Conservation (phyloP, 2,888 invertebrate genomes). For the Meteorus cinctellus region DNA sequence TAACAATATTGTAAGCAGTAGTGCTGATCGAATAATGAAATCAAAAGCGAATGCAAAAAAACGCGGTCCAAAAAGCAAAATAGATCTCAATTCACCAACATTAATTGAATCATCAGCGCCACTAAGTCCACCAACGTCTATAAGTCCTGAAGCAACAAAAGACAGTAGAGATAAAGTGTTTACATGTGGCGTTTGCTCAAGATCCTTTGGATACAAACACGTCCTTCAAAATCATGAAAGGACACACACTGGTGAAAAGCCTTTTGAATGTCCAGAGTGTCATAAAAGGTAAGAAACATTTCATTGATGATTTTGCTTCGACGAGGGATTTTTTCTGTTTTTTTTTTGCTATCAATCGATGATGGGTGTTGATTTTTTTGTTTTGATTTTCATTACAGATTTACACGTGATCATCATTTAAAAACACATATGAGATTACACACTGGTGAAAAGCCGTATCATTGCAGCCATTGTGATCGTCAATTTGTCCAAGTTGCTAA, state of each 20-base stretch:
- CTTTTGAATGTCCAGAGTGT: constrained; percentile 93
- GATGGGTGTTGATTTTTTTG: background rate
- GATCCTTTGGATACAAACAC: constrained; percentile 95
- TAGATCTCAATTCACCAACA: constrained; percentile 56
- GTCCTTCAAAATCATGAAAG: constrained; percentile 95
- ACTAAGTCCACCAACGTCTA: constrained; percentile 74
- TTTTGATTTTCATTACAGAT: constrained; percentile 69
- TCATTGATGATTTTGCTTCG: too few relatives aligned
- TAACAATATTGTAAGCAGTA: constrained; percentile 74
- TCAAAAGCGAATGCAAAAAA: constrained; percentile 73
- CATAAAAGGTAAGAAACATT: constrained; percentile 79
- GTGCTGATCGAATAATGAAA: constrained; percentile 69
- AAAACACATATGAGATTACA: constrained; percentile 95
- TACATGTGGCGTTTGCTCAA: constrained; percentile 89
- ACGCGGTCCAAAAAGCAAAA: constrained; percentile 74
- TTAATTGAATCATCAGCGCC: constrained; percentile 69
- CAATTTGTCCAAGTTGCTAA: constrained; percentile 96
- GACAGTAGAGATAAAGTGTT: constrained; percentile 85
- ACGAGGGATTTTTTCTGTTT: background rate
- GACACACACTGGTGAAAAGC: constrained; percentile 96
- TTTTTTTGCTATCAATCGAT: background rate
- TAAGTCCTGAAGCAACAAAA: constrained; percentile 68
- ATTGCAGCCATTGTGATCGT: constrained; percentile 92
- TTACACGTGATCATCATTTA: constrained; percentile 93
- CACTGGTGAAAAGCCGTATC: constrained; percentile 95